Evolutionary conservation across 1,140 invertebrate species (phyloP).

Genomic region (Spodoptera frugiperda): DNA sequence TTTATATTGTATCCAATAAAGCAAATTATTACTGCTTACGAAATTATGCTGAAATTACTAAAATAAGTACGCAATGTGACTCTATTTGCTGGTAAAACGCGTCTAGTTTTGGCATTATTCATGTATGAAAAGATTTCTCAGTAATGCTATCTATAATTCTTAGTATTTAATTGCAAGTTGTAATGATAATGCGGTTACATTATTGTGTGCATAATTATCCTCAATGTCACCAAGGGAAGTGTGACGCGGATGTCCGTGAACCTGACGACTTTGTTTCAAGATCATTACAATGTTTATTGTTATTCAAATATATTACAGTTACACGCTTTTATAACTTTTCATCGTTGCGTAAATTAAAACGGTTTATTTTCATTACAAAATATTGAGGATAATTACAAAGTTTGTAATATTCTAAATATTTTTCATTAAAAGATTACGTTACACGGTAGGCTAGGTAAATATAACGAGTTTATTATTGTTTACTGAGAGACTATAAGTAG

Average conservation of each 20-base stretch:
- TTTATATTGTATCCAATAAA: neutral
- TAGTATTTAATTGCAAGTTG: neutral
- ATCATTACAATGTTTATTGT: slow-evolving; percentile 14
- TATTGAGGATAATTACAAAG: no score
- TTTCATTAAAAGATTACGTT: no score
- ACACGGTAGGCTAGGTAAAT: no score
- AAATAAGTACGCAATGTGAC: neutral
- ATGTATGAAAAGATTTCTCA: neutral
- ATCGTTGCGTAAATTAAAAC: no score
- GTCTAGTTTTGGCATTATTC: neutral
- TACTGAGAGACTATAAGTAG: no score
- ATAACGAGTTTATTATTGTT: no score
- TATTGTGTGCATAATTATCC: slow-evolving; percentile 30
- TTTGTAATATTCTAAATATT: no score
- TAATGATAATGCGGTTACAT: neutral
- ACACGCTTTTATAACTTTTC: no score
- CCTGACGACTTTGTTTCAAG: slow-evolving; percentile 28
- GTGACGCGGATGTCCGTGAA: slow-evolving; percentile 24
- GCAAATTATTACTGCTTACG: neutral
- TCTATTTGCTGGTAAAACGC: neutral
- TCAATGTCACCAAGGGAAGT: slow-evolving; percentile 23
- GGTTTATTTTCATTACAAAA: no score
- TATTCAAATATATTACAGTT: no score
- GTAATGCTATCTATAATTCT: no score
- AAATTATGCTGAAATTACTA: neutral